Evolutionary conservation across 1,140 invertebrate species (phyloP).

Genomic region (Drosophila baimaii): DNA sequence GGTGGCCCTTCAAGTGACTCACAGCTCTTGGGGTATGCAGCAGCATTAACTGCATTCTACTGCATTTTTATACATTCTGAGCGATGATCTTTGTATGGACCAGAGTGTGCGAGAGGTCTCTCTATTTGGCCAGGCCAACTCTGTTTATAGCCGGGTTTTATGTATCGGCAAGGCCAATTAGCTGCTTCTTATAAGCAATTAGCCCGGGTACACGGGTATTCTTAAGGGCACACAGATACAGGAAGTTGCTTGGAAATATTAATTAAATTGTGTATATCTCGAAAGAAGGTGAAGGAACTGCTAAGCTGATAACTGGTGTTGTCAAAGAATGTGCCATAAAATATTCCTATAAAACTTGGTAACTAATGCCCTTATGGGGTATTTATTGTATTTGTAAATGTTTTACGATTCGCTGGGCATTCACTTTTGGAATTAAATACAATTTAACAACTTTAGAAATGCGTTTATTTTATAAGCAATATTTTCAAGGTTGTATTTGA

Average conservation of each 20-base stretch:
- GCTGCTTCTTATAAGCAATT: slow-evolving; percentile 46
- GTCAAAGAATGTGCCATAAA: slow-evolving; percentile 6
- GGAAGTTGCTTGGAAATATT: slow-evolving; percentile 40
- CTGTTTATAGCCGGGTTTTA: slow-evolving; percentile 29
- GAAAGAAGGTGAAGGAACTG: slow-evolving; percentile 35
- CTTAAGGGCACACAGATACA: slow-evolving; percentile 46
- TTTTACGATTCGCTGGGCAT: slow-evolving; percentile 4
- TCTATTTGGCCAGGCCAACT: slow-evolving; percentile 36
- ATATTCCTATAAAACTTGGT: slow-evolving; percentile 2
- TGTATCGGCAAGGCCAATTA: slow-evolving; percentile 36
- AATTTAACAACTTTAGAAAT: neutral
- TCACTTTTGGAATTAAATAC: neutral
- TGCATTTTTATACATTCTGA: slow-evolving; percentile 30
- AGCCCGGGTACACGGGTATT: slow-evolving; percentile 29
- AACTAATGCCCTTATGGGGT: neutral
- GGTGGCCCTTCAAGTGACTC: slow-evolving; percentile 47
- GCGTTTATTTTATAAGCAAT: neutral
- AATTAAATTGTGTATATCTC: slow-evolving; percentile 36
- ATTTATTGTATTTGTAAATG: neutral
- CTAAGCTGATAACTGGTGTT: neutral
- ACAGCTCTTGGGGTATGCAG: slow-evolving; percentile 18
- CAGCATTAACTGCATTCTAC: slow-evolving; percentile 42
- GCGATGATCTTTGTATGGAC: slow-evolving; percentile 22
- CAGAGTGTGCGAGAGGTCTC: slow-evolving; percentile 1
- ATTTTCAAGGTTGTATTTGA: slow-evolving; percentile 3